A percentile compares a stretch with the other conserved stretches of the same genome.
These are phyloP conservation scores for Helicoverpa armigera DNA, from an alignment of 1,140 invertebrate genomes.

Conservation along the genomic window DNA sequence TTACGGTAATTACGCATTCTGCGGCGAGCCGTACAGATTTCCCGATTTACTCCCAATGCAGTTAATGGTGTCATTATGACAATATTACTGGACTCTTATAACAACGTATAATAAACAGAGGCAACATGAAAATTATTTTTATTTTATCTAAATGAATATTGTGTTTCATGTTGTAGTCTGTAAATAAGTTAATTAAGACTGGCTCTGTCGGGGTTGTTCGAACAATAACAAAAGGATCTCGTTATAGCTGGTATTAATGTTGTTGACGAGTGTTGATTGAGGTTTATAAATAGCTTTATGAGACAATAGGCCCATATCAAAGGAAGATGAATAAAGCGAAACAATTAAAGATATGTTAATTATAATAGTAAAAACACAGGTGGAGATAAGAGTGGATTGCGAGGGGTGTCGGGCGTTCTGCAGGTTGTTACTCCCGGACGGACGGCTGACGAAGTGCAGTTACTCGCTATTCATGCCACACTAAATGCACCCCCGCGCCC, in stretches of 20 bases:
- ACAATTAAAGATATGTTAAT: conserved; percentile 47
- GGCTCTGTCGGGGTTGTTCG: not conserved
- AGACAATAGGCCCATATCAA: conserved; percentile 24
- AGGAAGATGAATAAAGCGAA: conserved; percentile 10
- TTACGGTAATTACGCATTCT: conserved; percentile 84
- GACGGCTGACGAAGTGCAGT: conserved; percentile 81
- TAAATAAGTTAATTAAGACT: conserved; percentile 11
- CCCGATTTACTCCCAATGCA: conserved; percentile 60
- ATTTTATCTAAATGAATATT: not conserved
- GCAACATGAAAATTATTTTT: conserved; percentile 5
- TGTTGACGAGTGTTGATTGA: not conserved
- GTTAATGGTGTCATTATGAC: conserved; percentile 33
- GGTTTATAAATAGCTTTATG: conserved; percentile 1
- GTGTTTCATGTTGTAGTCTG: not conserved
- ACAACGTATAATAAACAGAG: conserved; percentile 9
- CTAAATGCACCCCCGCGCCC: conserved; percentile 71
- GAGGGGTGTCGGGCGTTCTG: conserved; percentile 60
- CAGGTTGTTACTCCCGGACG: conserved; percentile 80
- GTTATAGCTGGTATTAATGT: not conserved
- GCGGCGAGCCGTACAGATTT: conserved; percentile 68
- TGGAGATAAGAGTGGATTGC: conserved; percentile 56
- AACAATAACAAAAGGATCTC: conserved; percentile 12
- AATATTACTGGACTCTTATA: conserved; percentile 6
- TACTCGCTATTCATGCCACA: conserved; percentile 75
- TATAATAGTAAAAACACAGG: conserved; percentile 58